A percentile compares a stretch with the other conserved stretches of the same genome.
These are phyloP conservation scores for Drosophila seguyi DNA, from an alignment of 1,140 invertebrate genomes.

Conservation along the genomic window DNA sequence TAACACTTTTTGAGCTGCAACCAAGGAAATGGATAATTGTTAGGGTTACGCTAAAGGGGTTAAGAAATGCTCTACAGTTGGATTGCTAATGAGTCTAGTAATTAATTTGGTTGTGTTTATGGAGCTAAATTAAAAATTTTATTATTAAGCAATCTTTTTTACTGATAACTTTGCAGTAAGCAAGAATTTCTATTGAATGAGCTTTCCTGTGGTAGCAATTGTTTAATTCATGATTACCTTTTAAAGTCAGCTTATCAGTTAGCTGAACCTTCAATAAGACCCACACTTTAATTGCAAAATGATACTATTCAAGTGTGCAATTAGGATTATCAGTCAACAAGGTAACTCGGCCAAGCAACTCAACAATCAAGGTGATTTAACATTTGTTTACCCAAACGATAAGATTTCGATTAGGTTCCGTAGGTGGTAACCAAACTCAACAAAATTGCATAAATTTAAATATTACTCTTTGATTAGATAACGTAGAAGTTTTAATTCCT, in stretches of 20 bases:
- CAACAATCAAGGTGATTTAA: not conserved
- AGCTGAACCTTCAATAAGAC: not conserved
- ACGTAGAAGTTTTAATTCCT: not conserved
- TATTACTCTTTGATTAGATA: not conserved
- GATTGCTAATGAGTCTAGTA: not conserved
- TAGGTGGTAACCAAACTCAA: conserved; percentile 11
- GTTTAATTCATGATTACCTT: not conserved
- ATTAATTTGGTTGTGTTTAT: not conserved
- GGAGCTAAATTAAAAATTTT: not conserved
- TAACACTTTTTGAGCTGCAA: conserved; percentile 64
- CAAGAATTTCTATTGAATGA: not conserved
- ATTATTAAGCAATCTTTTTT: not conserved
- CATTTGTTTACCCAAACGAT: conserved; percentile 28
- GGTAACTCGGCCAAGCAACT: not conserved
- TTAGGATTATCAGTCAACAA: conserved; percentile 8
- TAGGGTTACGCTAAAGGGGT: conserved; percentile 3
- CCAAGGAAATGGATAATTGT: conserved; percentile 23
- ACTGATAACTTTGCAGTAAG: not conserved
- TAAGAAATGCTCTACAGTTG: not conserved
- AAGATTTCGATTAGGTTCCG: conserved; percentile 5
- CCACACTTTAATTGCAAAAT: conserved; percentile 26
- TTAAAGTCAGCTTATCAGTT: conserved; percentile 5
- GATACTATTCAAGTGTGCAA: conserved; percentile 25
- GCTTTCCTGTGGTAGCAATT: not conserved
- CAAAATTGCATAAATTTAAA: too few species aligned